Percentiles rank a stretch among this genome's conserved stretches.
Conservation (phyloP, 2,888 invertebrate genomes). For the Branchipolynoe longqiensis region DNA sequence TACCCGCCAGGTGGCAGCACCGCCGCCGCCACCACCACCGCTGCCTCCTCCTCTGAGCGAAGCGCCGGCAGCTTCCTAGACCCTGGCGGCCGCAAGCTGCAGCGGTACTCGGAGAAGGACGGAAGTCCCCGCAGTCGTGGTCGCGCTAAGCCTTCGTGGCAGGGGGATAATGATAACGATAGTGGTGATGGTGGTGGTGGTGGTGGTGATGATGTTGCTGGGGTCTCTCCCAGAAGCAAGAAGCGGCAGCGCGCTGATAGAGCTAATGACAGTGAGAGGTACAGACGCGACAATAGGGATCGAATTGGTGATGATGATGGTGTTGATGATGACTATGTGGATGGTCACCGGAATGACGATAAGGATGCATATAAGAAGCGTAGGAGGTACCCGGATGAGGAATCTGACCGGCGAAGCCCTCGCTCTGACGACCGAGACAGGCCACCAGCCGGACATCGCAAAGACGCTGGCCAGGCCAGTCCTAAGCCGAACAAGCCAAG, state of each 20-base stretch:
- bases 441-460: background rate
- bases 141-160: background rate
- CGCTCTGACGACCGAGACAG: background rate
- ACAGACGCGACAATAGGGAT: background rate
- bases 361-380: background rate
- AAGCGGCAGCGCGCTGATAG: too few species aligned
- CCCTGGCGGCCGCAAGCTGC: background rate
- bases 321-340: background rate
- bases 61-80: background rate
- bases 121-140: background rate
- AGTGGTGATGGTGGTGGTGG: background rate
- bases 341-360: background rate
- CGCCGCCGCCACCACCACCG: background rate
- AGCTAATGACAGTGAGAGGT: background rate
- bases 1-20: too few species aligned
- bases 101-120: background rate
- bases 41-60: background rate
- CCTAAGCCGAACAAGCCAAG: background rate
- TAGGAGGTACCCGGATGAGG: background rate
- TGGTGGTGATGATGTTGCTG: background rate
- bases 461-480: background rate
- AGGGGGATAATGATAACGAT: background rate
- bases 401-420: background rate
- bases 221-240: too few species aligned
- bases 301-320: conserved; percentile 15